Conservation (phyloP, 2,888 invertebrate species). For the Conchocele bisecta region DNA sequence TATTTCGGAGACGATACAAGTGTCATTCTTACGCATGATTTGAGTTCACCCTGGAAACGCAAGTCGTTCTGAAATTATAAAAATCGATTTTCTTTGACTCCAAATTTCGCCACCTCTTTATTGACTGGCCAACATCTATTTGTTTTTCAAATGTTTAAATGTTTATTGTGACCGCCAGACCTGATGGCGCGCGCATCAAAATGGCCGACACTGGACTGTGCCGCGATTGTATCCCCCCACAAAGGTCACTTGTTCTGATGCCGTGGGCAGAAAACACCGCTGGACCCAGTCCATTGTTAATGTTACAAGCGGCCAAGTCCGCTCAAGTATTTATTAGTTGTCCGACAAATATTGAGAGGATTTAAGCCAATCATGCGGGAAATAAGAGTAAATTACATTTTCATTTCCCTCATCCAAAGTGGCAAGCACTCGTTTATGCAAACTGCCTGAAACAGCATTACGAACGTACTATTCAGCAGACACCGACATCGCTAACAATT, state of each 20-base stretch:
- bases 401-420: too few species aligned
- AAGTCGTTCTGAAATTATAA: background rate
- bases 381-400: conserved; percentile 29
- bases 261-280: conserved; percentile 39
- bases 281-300: conserved; percentile 12
- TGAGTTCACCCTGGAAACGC: background rate
- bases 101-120: conserved; percentile 32
- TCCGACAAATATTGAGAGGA: conserved; percentile 53
- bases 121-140: conserved; percentile 49
- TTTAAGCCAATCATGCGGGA: conserved; percentile 45
- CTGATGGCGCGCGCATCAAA: conserved; percentile 39
- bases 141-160: conserved; percentile 21
- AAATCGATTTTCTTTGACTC: conserved; percentile 17
- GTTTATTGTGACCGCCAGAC: conserved; percentile 45
- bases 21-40: too few species aligned
- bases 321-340: too few species aligned
- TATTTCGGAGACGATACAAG: too few species aligned
- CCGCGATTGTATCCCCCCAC: conserved; percentile 24
- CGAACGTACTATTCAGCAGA: too few species aligned
- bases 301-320: too few species aligned
- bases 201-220: conserved; percentile 30
- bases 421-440: too few species aligned
- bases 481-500: too few species aligned
- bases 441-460: too few species aligned
- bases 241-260: conserved; percentile 33